A percentile compares a stretch with the other conserved stretches of the same genome.
These are phyloP conservation scores for Antheraea assamensis DNA, from an alignment of 2,888 invertebrate species.

Conservation along the genomic window DNA sequence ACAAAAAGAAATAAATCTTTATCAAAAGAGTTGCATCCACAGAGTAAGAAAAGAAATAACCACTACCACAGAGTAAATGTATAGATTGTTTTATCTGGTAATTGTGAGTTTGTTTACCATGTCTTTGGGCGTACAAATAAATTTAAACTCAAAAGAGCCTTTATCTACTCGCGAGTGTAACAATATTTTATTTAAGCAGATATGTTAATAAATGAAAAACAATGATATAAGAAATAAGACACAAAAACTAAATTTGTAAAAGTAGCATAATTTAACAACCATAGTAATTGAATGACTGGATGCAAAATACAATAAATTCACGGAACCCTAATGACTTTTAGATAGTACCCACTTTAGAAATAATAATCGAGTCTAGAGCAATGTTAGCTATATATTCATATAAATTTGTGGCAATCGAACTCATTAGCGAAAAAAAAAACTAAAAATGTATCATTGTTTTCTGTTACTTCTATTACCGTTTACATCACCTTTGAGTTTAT, in stretches of 20 bases:
- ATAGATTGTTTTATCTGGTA: no score
- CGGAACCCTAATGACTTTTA: not conserved
- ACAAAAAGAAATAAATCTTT: no score
- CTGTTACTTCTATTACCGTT: constrained; percentile 26
- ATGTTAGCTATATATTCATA: not conserved
- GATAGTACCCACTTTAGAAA: not conserved
- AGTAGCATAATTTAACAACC: not conserved
- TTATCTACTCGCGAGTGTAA: no score
- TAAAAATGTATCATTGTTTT: constrained; percentile 27
- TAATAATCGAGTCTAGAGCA: not conserved
- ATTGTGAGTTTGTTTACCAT: no score
- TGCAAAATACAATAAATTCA: not conserved
- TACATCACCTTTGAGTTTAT: constrained; percentile 24
- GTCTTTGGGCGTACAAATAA: no score
- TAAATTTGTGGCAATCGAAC: not conserved
- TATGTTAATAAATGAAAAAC: no score
- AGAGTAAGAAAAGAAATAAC: no score
- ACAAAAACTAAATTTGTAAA: not conserved
- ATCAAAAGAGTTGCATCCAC: no score
- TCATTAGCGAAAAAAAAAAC: constrained; percentile 16
- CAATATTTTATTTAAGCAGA: no score
- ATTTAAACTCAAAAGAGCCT: no score
- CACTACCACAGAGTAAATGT: no score
- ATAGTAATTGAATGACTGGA: not conserved
- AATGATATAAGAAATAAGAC: no score